Percentiles rank a stretch among this genome's conserved stretches.
These are phyloP conservation scores for Notospermus geniculatus DNA, from an alignment of 1,140 invertebrate genomes.

Conservation along the genomic window DNA sequence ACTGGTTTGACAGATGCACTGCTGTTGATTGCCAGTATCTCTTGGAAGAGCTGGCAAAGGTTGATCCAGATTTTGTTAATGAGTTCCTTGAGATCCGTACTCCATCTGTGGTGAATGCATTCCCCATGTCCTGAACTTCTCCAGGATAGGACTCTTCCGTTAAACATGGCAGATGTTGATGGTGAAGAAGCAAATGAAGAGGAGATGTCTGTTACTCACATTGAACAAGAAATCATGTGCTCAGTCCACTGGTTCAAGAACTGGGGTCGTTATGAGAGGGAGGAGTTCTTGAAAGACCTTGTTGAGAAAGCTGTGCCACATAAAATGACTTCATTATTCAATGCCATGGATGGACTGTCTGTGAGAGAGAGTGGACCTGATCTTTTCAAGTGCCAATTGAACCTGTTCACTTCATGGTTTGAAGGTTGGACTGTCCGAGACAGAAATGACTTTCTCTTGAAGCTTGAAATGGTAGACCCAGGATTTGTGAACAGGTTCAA, in stretches of 20 bases:
- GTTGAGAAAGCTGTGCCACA: constrained; percentile 63
- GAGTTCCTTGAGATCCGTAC: too few relatives aligned
- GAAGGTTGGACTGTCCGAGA: constrained; percentile 75
- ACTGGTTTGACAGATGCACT: too few relatives aligned
- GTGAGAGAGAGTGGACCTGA: constrained; percentile 72
- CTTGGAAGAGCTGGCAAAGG: too few relatives aligned
- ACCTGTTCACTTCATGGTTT: constrained; percentile 84
- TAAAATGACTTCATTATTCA: constrained; percentile 70
- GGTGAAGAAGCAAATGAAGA: background rate
- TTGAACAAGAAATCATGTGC: constrained; percentile 43
- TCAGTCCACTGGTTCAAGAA: constrained; percentile 75
- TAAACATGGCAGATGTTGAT: too few relatives aligned
- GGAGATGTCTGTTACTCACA: constrained; percentile 32
- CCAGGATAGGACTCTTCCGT: too few relatives aligned
- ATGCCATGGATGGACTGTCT: constrained; percentile 66
- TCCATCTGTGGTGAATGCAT: too few relatives aligned
- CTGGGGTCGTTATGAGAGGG: constrained; percentile 81
- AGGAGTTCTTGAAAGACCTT: constrained; percentile 77
- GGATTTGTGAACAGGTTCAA: constrained; percentile 42
- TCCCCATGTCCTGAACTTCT: too few relatives aligned
- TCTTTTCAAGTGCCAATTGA: constrained; percentile 84
- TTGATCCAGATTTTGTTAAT: too few relatives aligned
- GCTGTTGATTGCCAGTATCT: too few relatives aligned
- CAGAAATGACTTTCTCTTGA: constrained; percentile 53
- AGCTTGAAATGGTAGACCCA: constrained; percentile 33